phyloP scores from a whole-genome alignment of 2,113 vertebrate genomes.

The Oostethus manadensis region DNA sequence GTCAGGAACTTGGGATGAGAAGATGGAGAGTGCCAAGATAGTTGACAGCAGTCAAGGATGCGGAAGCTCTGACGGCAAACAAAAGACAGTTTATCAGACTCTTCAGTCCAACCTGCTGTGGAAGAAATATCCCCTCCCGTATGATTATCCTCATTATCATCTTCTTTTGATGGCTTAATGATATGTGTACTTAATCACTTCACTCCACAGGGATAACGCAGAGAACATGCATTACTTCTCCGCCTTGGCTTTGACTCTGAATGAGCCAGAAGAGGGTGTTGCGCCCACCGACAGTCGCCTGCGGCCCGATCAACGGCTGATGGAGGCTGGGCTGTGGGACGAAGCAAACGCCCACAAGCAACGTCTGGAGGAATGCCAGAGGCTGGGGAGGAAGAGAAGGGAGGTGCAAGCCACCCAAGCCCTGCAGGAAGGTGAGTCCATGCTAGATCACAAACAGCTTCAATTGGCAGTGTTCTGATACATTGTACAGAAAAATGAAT shows the following conservation, averaged over 20 bases:
- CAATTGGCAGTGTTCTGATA: not conserved
- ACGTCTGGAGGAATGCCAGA: constrained; percentile 85
- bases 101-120: constrained; percentile 85
- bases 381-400: constrained; percentile 75
- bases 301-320: constrained; percentile 87
- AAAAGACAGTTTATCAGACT: constrained; percentile 92
- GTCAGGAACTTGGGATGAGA: constrained; percentile 92
- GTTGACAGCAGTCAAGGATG: constrained; percentile 83
- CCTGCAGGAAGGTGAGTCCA: constrained; percentile 78
- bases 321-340: constrained; percentile 92
- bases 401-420: constrained; percentile 74
- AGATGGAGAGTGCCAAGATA: constrained; percentile 90
- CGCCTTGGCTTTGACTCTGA: constrained; percentile 87
- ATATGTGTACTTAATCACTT: not conserved
- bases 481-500: no score
- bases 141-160: constrained; percentile 29
- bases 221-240: constrained; percentile 98
- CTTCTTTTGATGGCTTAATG: not conserved
- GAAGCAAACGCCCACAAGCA: constrained; percentile 90
- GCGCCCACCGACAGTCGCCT: constrained; percentile 89
- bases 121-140: constrained; percentile 95
- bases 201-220: constrained; percentile 77
- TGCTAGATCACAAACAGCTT: not conserved
- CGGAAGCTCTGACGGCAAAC: constrained; percentile 81
- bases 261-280: constrained; percentile 79